Evolutionary conservation across 2,888 invertebrate species (phyloP).

Genomic region (Acanthococcus lagerstroemiae): DNA sequence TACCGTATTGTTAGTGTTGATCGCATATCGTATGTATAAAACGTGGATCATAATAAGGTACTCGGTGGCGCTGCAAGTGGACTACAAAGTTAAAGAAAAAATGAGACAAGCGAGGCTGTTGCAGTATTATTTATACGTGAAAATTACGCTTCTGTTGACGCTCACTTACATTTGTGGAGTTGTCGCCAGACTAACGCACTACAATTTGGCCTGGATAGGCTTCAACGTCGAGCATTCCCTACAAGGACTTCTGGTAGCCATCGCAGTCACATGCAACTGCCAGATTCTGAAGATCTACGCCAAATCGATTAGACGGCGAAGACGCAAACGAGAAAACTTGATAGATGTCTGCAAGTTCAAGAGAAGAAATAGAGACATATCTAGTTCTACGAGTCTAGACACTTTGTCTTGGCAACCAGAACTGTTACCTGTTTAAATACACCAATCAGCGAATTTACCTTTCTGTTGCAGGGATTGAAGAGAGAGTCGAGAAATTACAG

Average conservation of each 20-base stretch:
- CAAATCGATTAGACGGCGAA: slow-evolving; percentile 27
- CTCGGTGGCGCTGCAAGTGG: slow-evolving; percentile 51
- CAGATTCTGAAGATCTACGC: slow-evolving; percentile 35
- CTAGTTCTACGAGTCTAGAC: slow-evolving; percentile 32
- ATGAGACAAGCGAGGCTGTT: slow-evolving; percentile 50
- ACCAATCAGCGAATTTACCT: too few species aligned
- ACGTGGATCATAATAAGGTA: slow-evolving; percentile 50
- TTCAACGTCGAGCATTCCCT: slow-evolving; percentile 36
- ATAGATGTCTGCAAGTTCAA: slow-evolving; percentile 24
- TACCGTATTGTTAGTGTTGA: slow-evolving; percentile 43
- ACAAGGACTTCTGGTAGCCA: slow-evolving; percentile 36
- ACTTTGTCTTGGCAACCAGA: slow-evolving; percentile 32
- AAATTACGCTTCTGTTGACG: slow-evolving; percentile 34
- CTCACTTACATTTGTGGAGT: slow-evolving; percentile 34
- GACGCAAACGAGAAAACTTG: slow-evolving; percentile 25
- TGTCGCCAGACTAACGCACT: slow-evolving; percentile 33
- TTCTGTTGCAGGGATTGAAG: too few species aligned
- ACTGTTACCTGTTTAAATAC: slow-evolving; percentile 31
- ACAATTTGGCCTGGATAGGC: slow-evolving; percentile 35
- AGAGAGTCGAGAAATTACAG: too few species aligned
- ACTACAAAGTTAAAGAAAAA: slow-evolving; percentile 50
- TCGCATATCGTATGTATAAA: slow-evolving; percentile 46
- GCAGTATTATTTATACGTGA: slow-evolving; percentile 40
- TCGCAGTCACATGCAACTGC: slow-evolving; percentile 36
- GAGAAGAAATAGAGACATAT: slow-evolving; percentile 31